These are phyloP conservation scores for Coecobrya sp. DNA, from an alignment of 2,888 invertebrate species.

Conservation along the genomic window DNA sequence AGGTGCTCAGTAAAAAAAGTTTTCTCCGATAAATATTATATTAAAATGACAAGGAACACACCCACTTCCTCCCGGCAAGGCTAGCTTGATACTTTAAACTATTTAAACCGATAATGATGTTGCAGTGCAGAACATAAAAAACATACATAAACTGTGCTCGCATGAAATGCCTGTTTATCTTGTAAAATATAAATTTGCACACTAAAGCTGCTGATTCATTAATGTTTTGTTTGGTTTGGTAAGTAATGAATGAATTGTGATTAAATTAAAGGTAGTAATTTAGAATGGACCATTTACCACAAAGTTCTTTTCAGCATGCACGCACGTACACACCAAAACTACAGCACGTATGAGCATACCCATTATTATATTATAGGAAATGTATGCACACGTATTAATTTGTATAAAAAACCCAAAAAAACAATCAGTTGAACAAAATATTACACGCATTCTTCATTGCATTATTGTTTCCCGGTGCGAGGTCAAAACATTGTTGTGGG, in stretches of 20 bases:
- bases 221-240: slow-evolving; percentile 37
- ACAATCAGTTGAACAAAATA: neutral
- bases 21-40: slow-evolving; percentile 21
- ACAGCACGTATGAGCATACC: neutral
- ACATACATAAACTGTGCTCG: neutral
- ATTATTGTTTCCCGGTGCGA: neutral
- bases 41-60: slow-evolving; percentile 59
- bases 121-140: neutral
- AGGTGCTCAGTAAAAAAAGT: slow-evolving; percentile 10
- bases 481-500: neutral
- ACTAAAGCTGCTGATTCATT: neutral
- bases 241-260: slow-evolving; percentile 35
- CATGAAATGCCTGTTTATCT: neutral
- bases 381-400: no score
- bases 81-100: slow-evolving; percentile 47
- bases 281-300: slow-evolving; percentile 39
- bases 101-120: neutral
- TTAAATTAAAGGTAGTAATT: slow-evolving; percentile 18
- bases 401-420: neutral
- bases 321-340: slow-evolving; percentile 35
- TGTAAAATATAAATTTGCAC: neutral
- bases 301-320: neutral
- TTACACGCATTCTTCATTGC: neutral
- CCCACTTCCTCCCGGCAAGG: slow-evolving; percentile 80
- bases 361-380: neutral